Evolutionary conservation across 2,113 vertebrate genomes (phyloP).

Genomic region (Cyprinus carpio): DNA sequence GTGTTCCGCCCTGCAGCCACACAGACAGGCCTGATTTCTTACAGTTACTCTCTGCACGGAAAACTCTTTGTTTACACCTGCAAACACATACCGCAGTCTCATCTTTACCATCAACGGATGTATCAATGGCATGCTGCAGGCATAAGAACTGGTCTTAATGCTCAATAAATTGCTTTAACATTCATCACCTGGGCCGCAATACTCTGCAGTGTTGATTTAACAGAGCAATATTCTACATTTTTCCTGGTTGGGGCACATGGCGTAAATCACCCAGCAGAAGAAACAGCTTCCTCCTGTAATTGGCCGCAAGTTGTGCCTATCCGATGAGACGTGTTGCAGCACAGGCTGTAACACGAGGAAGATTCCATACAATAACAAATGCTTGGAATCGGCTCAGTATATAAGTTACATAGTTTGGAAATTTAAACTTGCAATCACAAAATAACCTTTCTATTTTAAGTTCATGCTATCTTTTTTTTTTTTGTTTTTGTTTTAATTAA

Average conservation of each 20-base stretch:
- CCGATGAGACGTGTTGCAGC: constrained; percentile 80
- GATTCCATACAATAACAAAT: constrained; percentile 81
- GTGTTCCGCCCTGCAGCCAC: constrained; percentile 63
- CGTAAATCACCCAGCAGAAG: constrained; percentile 58
- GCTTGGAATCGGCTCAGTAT: constrained; percentile 66
- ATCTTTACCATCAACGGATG: background rate
- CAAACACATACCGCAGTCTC: constrained; percentile 35
- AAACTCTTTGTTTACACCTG: constrained; percentile 38
- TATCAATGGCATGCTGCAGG: constrained; percentile 18
- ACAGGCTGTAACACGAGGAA: constrained; percentile 76
- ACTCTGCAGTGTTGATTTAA: constrained; percentile 52
- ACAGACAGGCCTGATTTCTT: constrained; percentile 64
- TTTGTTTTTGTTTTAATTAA: background rate
- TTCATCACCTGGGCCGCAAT: constrained; percentile 47
- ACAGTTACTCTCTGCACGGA: constrained; percentile 18
- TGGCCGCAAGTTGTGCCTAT: constrained; percentile 65
- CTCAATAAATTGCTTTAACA: constrained; percentile 30
- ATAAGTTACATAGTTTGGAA: constrained; percentile 71
- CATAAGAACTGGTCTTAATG: constrained; percentile 7
- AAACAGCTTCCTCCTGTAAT: constrained; percentile 56
- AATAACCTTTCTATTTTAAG: background rate
- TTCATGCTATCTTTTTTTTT: background rate
- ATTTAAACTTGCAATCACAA: background rate
- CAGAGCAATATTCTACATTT: constrained; percentile 37
- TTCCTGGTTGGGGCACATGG: constrained; percentile 27